These are phyloP conservation scores for Eulithis prunata DNA, from an alignment of 2,888 invertebrate genomes.

Conservation along the genomic window DNA sequence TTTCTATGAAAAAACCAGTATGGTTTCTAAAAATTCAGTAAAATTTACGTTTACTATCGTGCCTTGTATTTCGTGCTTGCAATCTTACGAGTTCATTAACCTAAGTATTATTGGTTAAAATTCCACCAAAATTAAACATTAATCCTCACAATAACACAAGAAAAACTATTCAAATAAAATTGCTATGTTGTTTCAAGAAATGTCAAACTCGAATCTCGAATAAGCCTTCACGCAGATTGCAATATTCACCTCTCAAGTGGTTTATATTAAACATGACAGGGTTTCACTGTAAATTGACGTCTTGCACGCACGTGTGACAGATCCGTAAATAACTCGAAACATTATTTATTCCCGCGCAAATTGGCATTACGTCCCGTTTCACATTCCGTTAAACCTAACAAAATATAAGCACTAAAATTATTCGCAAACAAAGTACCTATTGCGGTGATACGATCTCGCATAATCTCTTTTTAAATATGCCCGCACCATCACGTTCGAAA, in stretches of 20 bases:
- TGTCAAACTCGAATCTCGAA: too few species aligned
- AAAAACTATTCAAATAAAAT: too few species aligned
- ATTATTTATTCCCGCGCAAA: slow-evolving; percentile 14
- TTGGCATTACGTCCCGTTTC: slow-evolving; percentile 25
- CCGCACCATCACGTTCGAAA: neutral
- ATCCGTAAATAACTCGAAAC: slow-evolving; percentile 21
- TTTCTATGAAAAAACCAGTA: too few species aligned
- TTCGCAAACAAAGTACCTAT: slow-evolving; percentile 42
- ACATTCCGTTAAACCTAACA: slow-evolving; percentile 27
- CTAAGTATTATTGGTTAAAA: too few species aligned
- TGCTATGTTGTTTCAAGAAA: too few species aligned
- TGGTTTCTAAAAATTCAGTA: too few species aligned
- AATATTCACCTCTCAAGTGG: neutral
- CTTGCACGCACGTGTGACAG: slow-evolving; percentile 15
- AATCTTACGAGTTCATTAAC: too few species aligned
- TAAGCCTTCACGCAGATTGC: too few species aligned
- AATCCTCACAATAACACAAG: too few species aligned
- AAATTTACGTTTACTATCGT: too few species aligned
- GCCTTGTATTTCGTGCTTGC: too few species aligned
- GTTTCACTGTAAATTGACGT: slow-evolving; percentile 18
- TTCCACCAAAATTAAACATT: too few species aligned
- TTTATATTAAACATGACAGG: slow-evolving; percentile 10
- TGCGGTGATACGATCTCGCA: slow-evolving; percentile 34
- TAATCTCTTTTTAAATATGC: slow-evolving; percentile 16
- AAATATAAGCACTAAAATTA: slow-evolving; percentile 39